Evolutionary conservation across 2,888 invertebrate species (phyloP).

Genomic region (Synergus gifuensis): DNA sequence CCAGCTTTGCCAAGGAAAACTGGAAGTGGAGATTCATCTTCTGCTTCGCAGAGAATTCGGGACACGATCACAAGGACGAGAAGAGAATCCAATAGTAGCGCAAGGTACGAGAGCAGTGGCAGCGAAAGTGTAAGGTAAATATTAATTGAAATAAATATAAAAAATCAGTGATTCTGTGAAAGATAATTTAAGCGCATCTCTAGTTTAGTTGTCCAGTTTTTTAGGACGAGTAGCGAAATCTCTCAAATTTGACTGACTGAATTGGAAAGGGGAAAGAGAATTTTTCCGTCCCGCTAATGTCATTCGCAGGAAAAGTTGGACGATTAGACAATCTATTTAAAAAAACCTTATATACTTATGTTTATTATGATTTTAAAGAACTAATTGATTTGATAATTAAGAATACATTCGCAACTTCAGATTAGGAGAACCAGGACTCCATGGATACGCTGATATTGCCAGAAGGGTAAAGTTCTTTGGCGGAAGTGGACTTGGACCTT

Average conservation of each 20-base stretch:
- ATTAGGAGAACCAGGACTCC: constrained; percentile 72
- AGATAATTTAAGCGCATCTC: too few species aligned
- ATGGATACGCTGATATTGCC: constrained; percentile 71
- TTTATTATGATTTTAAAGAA: too few species aligned
- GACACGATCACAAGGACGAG: constrained; percentile 76
- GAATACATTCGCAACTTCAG: constrained; percentile 54
- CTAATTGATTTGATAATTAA: neutral
- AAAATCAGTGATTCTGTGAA: neutral
- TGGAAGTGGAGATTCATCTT: constrained; percentile 69
- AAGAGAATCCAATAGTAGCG: constrained; percentile 74
- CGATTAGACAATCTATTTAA: too few species aligned
- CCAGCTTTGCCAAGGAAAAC: constrained; percentile 74
- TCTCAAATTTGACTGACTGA: too few species aligned
- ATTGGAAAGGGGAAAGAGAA: too few species aligned
- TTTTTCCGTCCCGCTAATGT: too few species aligned
- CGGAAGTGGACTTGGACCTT: constrained; percentile 63
- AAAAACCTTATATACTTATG: too few species aligned
- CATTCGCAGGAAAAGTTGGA: too few species aligned
- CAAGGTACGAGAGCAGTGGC: constrained; percentile 75
- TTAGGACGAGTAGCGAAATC: too few species aligned
- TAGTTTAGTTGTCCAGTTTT: too few species aligned
- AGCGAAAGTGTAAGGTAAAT: constrained; percentile 74
- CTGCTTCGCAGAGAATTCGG: constrained; percentile 74
- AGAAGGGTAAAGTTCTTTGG: constrained; percentile 73
- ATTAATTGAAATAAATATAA: neutral